Evolutionary conservation across 2,797 vertebrate genomes (phyloP).

Genomic region (Etheostoma perlongum): DNA sequence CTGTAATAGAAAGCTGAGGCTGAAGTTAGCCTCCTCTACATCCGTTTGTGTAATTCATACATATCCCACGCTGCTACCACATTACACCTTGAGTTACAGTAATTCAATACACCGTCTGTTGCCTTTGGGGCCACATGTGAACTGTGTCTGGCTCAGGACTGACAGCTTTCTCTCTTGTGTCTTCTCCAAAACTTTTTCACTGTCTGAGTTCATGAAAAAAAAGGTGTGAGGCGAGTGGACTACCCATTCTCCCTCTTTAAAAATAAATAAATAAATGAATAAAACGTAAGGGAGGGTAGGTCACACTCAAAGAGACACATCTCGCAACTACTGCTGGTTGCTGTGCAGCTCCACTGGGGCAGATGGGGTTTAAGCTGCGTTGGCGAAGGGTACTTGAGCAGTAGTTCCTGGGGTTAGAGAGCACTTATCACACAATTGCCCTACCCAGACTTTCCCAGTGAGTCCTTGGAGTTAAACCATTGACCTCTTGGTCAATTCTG

Average conservation of each 20-base stretch:
- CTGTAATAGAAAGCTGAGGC: slow-evolving; percentile 46
- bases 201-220: slow-evolving; percentile 49
- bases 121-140: slow-evolving; percentile 74
- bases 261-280: slow-evolving; percentile 2
- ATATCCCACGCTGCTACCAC: slow-evolving; percentile 61
- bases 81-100: slow-evolving; percentile 77
- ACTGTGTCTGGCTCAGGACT: slow-evolving; percentile 62
- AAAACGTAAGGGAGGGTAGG: slow-evolving; percentile 55
- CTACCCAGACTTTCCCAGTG: slow-evolving; percentile 72
- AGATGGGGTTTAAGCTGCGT: slow-evolving; percentile 77
- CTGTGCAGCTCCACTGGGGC: slow-evolving; percentile 69
- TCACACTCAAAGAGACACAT: slow-evolving; percentile 71
- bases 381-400: slow-evolving; percentile 79
- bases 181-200: slow-evolving; percentile 69
- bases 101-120: slow-evolving; percentile 74
- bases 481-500: slow-evolving; percentile 69
- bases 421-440: slow-evolving; percentile 71
- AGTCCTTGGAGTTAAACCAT: slow-evolving; percentile 73
- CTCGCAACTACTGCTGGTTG: slow-evolving; percentile 65
- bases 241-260: slow-evolving; percentile 52
- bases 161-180: slow-evolving; percentile 67
- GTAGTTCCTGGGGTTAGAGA: slow-evolving; percentile 72
- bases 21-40: slow-evolving; percentile 44
- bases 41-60: slow-evolving; percentile 52
- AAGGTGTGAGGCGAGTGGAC: slow-evolving; percentile 58